Evolutionary conservation across 2,113 vertebrate species (phyloP), one percentile per base, ranked within the genome.

Genomic region (Cynopterus brachyotis): DNA sequence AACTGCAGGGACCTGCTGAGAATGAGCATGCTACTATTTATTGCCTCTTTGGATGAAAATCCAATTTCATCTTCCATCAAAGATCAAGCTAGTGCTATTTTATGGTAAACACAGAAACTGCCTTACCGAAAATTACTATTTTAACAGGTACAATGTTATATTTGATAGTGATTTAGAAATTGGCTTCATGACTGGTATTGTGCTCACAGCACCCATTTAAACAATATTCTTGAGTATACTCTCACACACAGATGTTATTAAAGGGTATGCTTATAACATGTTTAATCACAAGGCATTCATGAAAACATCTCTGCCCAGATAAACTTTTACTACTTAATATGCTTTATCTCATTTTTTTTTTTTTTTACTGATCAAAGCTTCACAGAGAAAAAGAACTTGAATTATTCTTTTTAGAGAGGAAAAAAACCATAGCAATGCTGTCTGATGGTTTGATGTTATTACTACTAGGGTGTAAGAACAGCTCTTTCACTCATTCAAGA

Each of bases 71-170:
- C 53, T 94, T 83, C 81, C 66, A 67, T 96, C 82, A 78, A 88
- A 93, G 93, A 97, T 96, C 89, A 94, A 95, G 75, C 40, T 91
- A 89, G 45, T 81, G 35, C 62, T 95, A 91, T 91, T 95, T 97
- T 79, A 76, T 90, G 59, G 62, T 93, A 97, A 97, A 96, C 85
- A 91, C 2, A 87, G 94, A 75, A 96, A 70, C 19, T 83, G 72
- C 42, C 78, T 89, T 76, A 79, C 19, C 91, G 93, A 87, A 96
- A 98, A 96, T 80, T 89, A 83, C 19, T 75, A 1, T 93, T 97
- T 97, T 96, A 97, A 91, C 81, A 97, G 86, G 53, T 96, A 37
- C 37, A 50, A 50, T 93, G 88, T 95, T 95, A 86, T 45, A 88
- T 42, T 96, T 13, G 24, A 53, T 13, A 80, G 59, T 81, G 81